Percentiles rank a stretch among this genome's conserved stretches.
Conservation (phyloP, 2,888 invertebrate species). For the Plagiodera versicolora region DNA sequence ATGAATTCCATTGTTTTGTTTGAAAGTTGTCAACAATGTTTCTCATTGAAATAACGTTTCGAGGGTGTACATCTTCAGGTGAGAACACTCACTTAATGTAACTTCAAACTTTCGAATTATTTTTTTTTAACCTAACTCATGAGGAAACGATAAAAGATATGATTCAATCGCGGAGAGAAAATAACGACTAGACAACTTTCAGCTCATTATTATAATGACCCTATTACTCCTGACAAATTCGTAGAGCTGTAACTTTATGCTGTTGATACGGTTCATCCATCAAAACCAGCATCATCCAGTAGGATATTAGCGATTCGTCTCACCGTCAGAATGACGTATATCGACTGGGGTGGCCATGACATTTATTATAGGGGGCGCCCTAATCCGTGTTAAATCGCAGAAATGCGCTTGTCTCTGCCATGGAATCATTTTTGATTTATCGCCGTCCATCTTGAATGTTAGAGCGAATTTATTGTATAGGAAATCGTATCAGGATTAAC, state of each 20-base stretch:
- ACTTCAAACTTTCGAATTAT: too few species aligned
- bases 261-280: not conserved
- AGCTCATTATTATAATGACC: not conserved
- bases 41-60: too few species aligned
- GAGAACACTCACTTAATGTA: too few species aligned
- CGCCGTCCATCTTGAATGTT: not conserved
- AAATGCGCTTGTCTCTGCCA: constrained; percentile 18
- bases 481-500: not conserved
- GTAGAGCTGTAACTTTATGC: not conserved
- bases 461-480: not conserved
- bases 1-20: too few species aligned
- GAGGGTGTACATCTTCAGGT: too few species aligned
- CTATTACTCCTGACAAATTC: not conserved
- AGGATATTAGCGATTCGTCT: constrained; percentile 49
- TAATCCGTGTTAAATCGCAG: constrained; percentile 37
- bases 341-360: constrained; percentile 47
- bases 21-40: too few species aligned
- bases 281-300: constrained; percentile 21
- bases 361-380: constrained; percentile 43
- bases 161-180: too few species aligned
- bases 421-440: constrained; percentile 20
- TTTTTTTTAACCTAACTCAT: too few species aligned
- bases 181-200: too few species aligned
- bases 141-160: too few species aligned
- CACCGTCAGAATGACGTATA: constrained; percentile 46